A percentile compares a stretch with the other conserved stretches of the same genome.
Conservation (phyloP, 2,888 invertebrate species). For the Rhyacophila evoluta region DNA sequence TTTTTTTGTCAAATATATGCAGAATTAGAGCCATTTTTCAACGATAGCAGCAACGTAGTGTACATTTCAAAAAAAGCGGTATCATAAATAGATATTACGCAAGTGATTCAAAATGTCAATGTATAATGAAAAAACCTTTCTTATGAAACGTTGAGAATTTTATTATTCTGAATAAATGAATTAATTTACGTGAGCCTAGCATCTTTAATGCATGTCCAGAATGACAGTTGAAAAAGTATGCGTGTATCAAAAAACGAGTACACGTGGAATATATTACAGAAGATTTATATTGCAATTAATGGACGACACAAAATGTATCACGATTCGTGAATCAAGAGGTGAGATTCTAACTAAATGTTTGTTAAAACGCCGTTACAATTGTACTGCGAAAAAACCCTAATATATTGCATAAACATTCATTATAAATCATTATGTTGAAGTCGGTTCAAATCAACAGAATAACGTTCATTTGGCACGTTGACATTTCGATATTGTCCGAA, state of each 20-base stretch:
- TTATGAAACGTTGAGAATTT: neutral
- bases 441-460: too few species aligned
- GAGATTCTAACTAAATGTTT: neutral
- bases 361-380: too few species aligned
- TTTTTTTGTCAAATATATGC: too few species aligned
- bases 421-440: too few species aligned
- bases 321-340: neutral
- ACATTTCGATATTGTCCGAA: too few species aligned
- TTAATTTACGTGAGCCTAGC: neutral
- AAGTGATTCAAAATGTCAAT: neutral
- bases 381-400: too few species aligned
- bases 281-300: slow-evolving; percentile 2
- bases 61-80: neutral
- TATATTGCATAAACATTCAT: too few species aligned
- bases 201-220: neutral
- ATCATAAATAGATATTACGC: neutral
- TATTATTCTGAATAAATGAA: slow-evolving; percentile 3
- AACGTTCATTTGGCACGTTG: too few species aligned
- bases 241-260: neutral
- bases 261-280: neutral
- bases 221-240: neutral
- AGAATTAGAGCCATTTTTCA: too few species aligned
- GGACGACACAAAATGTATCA: neutral
- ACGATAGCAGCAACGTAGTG: too few species aligned
- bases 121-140: neutral